Percentiles rank a stretch among this genome's conserved stretches.
These are phyloP conservation scores for Oostethus manadensis DNA, from an alignment of 2,113 vertebrate species.

Conservation along the genomic window DNA sequence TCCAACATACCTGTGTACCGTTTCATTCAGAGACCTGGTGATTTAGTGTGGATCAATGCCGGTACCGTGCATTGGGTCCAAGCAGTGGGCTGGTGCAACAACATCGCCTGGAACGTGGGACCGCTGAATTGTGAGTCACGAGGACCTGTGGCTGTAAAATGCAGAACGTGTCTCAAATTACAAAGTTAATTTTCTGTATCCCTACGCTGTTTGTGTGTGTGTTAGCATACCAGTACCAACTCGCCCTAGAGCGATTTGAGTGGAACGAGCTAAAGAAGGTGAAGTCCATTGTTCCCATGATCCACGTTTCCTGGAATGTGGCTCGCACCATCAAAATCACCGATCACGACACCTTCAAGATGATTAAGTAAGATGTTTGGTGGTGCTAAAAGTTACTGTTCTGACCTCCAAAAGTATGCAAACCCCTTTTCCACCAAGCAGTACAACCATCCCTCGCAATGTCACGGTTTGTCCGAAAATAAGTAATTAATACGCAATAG, in stretches of 20 bases:
- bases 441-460: too few relatives aligned
- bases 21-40: conserved; percentile 88
- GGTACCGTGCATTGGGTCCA: conserved; percentile 93
- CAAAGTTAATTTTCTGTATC: background rate
- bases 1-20: conserved; percentile 89
- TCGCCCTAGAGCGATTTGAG: conserved; percentile 87
- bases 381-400: too few relatives aligned
- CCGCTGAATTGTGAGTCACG: conserved; percentile 80
- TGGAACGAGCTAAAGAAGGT: conserved; percentile 91
- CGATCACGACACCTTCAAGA: conserved; percentile 80
- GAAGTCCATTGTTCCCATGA: conserved; percentile 93
- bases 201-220: conserved; percentile 9
- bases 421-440: too few relatives aligned
- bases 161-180: conserved; percentile 2
- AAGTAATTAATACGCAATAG: too few relatives aligned
- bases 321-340: conserved; percentile 84
- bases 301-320: conserved; percentile 91
- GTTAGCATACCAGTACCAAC: conserved; percentile 88
- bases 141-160: background rate
- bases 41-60: conserved; percentile 91
- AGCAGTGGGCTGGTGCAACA: conserved; percentile 93
- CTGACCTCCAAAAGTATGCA: too few relatives aligned
- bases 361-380: conserved; percentile 80
- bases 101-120: conserved; percentile 93
- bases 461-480: too few relatives aligned